These are phyloP conservation scores for Mesocricetus auratus DNA, from an alignment of 2,113 vertebrate species.

Conservation along the genomic window DNA sequence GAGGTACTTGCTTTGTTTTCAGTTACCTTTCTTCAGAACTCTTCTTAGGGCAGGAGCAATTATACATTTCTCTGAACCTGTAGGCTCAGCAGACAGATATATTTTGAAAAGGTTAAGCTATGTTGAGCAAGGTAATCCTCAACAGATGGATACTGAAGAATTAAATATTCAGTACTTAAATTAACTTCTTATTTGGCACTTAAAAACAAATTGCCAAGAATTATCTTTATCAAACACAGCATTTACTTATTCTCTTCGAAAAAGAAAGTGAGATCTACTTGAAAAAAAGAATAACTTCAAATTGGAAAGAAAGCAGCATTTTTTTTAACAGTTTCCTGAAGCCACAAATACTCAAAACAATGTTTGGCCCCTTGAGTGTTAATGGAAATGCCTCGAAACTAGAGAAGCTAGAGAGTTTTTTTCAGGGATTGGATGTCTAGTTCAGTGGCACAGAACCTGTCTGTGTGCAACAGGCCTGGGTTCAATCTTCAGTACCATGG, in stretches of 20 bases:
- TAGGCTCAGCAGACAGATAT: not conserved
- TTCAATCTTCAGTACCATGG: not conserved
- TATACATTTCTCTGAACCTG: conserved; percentile 68
- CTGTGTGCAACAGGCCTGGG: not conserved
- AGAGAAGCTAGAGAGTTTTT: not conserved
- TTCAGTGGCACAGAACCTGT: not conserved
- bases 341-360: not conserved
- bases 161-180: conserved; percentile 75
- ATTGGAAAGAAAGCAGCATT: conserved; percentile 41
- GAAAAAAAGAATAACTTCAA: conserved; percentile 55
- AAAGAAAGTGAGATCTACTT: conserved; percentile 57
- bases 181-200: conserved; percentile 79
- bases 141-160: conserved; percentile 60
- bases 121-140: conserved; percentile 78
- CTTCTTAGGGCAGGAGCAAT: conserved; percentile 61
- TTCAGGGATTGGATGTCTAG: not conserved
- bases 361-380: not conserved
- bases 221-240: conserved; percentile 73
- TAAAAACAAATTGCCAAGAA: conserved; percentile 77
- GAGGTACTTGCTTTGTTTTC: conserved; percentile 56
- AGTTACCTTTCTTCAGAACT: conserved; percentile 62
- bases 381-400: not conserved
- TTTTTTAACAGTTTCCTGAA: conserved; percentile 32
- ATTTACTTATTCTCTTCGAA: conserved; percentile 68
- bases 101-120: conserved; percentile 70